phyloP scores from a whole-genome alignment of 2,888 invertebrate species.

The Steinernema scapterisci region DNA sequence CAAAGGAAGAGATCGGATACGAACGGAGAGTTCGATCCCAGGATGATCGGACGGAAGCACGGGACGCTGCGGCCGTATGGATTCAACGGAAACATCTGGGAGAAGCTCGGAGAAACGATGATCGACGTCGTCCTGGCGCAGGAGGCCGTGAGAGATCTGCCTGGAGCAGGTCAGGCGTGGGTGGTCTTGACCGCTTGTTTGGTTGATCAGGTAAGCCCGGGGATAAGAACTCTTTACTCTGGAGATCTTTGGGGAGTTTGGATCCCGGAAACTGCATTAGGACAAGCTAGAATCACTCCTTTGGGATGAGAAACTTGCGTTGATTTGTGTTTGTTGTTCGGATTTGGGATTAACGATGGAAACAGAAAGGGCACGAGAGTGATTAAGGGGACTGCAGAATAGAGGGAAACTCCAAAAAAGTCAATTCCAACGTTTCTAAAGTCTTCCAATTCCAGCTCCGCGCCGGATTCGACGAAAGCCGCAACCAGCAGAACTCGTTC shows the following conservation, averaged over 20 bases:
- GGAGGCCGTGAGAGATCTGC: slow-evolving; percentile 65
- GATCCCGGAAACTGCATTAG: too few relatives aligned
- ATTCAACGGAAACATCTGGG: slow-evolving; percentile 61
- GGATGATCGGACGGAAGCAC: slow-evolving; percentile 59
- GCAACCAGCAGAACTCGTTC: slow-evolving; percentile 4
- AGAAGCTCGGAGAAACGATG: slow-evolving; percentile 65
- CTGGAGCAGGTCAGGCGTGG: slow-evolving; percentile 67
- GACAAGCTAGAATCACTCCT: neutral
- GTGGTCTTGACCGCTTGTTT: slow-evolving; percentile 65
- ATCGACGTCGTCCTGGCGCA: slow-evolving; percentile 64
- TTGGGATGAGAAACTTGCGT: neutral
- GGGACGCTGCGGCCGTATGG: slow-evolving; percentile 64
- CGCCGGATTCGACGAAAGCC: slow-evolving; percentile 55
- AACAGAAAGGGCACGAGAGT: neutral
- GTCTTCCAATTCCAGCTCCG: slow-evolving; percentile 45
- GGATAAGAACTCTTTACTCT: too few relatives aligned
- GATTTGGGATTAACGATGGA: neutral
- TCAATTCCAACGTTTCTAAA: neutral
- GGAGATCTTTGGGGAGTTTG: too few relatives aligned
- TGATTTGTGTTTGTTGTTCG: neutral
- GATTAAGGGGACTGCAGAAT: neutral
- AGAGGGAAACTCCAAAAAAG: neutral
- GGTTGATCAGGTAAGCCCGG: slow-evolving; percentile 58
- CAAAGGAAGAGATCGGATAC: slow-evolving; percentile 62
- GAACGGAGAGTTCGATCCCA: slow-evolving; percentile 53